Evolutionary conservation across 2,888 invertebrate species (phyloP).

Genomic region (Machimus rusticus): DNA sequence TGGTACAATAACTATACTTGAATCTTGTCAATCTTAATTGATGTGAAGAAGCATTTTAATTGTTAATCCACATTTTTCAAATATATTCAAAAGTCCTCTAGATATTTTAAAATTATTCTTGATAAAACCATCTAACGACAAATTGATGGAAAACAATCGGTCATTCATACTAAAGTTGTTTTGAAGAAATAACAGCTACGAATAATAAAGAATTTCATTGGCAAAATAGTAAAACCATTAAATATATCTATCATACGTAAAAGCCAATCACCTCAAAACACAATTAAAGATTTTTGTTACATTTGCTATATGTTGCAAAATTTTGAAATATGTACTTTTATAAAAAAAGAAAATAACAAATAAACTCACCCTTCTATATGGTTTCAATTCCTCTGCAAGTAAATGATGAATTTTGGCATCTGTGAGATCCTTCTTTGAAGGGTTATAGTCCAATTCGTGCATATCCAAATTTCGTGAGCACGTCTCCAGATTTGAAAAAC

Average conservation of each 20-base stretch:
- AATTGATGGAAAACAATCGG: not conserved
- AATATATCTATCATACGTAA: not conserved
- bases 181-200: not conserved
- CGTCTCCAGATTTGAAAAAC: constrained; percentile 83
- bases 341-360: not conserved
- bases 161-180: not conserved
- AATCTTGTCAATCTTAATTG: too few relatives aligned
- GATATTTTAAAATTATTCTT: too few relatives aligned
- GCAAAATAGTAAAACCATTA: not conserved
- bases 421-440: constrained; percentile 89
- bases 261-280: not conserved
- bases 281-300: constrained; percentile 12
- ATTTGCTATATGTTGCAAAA: not conserved
- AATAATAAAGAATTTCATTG: not conserved
- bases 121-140: not conserved
- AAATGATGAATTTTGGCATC: constrained; percentile 95
- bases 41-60: too few relatives aligned
- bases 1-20: too few relatives aligned
- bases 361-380: constrained; percentile 79
- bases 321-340: not conserved
- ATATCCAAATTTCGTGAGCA: constrained; percentile 92
- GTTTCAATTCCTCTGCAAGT: constrained; percentile 87
- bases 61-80: too few relatives aligned
- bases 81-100: too few relatives aligned
- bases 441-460: constrained; percentile 92